phyloP scores from a whole-genome alignment of 1,140 invertebrate genomes.

The Globodera rostochiensis region DNA sequence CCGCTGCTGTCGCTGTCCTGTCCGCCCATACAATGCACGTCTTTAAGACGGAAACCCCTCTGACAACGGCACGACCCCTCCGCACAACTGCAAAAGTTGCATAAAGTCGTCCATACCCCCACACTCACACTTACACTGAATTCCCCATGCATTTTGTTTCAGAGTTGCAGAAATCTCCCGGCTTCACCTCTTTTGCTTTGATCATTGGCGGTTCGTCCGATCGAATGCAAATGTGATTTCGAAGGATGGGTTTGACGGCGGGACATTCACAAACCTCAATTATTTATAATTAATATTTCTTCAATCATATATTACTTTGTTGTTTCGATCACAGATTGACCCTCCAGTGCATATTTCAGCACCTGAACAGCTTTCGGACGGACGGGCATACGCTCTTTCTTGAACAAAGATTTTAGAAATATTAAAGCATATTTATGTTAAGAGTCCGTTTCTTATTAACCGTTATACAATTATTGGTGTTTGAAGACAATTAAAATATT shows the following conservation, averaged over 20 bases:
- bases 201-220: slow-evolving; percentile 42
- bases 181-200: slow-evolving; percentile 30
- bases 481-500: too few relatives aligned
- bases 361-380: slow-evolving; percentile 51
- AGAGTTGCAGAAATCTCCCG: slow-evolving; percentile 51
- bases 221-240: slow-evolving; percentile 53
- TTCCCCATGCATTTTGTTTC: slow-evolving; percentile 49
- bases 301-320: slow-evolving; percentile 14
- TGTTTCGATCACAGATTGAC: slow-evolving; percentile 40
- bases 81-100: slow-evolving; percentile 44
- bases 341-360: slow-evolving; percentile 59
- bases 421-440: too few relatives aligned
- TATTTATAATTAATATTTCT: slow-evolving; percentile 18
- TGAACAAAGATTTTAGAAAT: slow-evolving; percentile 19
- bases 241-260: slow-evolving; percentile 50
- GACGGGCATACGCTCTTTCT: slow-evolving; percentile 47
- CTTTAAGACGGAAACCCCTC: slow-evolving; percentile 37
- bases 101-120: not conserved
- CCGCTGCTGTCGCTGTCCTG: slow-evolving; percentile 5
- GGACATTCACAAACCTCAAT: slow-evolving; percentile 58
- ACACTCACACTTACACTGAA: slow-evolving; percentile 45
- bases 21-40: slow-evolving; percentile 20
- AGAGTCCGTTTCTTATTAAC: too few relatives aligned
- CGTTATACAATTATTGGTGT: too few relatives aligned
- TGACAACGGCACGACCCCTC: slow-evolving; percentile 54